phyloP scores from a whole-genome alignment of 2,797 vertebrate species.

The Atherinosoma microstoma region DNA sequence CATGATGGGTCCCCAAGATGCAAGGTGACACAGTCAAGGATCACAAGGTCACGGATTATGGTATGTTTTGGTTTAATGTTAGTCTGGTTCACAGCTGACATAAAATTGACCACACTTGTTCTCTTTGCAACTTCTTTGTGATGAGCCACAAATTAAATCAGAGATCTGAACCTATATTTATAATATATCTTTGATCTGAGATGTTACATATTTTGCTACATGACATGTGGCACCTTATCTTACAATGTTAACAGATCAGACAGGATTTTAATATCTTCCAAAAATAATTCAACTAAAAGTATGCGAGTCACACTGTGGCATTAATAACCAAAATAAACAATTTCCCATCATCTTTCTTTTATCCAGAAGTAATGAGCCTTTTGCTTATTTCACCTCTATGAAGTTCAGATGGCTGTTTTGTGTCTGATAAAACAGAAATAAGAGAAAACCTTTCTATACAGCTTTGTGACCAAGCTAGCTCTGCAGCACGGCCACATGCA shows the following conservation, averaged over 20 bases:
- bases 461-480: slow-evolving; percentile 34
- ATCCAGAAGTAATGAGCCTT: neutral
- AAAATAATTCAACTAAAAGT: neutral
- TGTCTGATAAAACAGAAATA: slow-evolving; percentile 4
- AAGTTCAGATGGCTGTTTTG: neutral
- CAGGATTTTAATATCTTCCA: neutral
- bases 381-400: slow-evolving; percentile 1
- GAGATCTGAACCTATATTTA: neutral
- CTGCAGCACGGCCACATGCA: slow-evolving; percentile 29
- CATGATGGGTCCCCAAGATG: slow-evolving; percentile 98
- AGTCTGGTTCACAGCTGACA: neutral
- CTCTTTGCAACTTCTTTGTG: no score
- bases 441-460: neutral
- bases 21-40: slow-evolving; percentile 89
- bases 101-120: neutral
- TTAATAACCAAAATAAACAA: neutral
- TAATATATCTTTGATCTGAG: neutral
- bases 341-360: neutral
- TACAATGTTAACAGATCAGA: neutral
- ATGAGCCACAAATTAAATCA: neutral
- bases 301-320: neutral
- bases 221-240: no score
- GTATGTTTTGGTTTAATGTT: neutral
- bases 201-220: neutral
- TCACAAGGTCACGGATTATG: neutral